Conservation (phyloP, 53 echinoderm and acorn worm species). For the Antedon mediterranea region DNA sequence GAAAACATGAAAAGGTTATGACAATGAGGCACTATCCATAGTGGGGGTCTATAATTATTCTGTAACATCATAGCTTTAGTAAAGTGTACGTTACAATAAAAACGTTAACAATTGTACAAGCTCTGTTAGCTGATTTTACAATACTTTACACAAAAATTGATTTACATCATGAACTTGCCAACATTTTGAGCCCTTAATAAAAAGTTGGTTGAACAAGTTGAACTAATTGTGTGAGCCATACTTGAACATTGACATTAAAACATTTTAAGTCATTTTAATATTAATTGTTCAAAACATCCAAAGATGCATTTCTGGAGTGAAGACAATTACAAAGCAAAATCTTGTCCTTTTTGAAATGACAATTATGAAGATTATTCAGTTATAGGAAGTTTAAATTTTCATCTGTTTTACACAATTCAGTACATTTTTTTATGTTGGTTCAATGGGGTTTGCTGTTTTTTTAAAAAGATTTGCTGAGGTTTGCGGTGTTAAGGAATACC, state of each 20-base stretch:
- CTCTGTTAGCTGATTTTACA: neutral
- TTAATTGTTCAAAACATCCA: no score
- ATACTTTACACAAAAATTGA: neutral
- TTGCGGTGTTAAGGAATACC: no score
- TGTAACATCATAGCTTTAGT: neutral
- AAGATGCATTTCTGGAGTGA: no score
- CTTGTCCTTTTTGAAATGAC: no score
- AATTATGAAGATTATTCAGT: no score
- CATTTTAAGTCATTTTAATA: no score
- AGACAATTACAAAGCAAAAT: no score
- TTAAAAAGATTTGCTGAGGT: no score
- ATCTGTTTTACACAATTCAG: no score
- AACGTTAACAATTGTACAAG: neutral
- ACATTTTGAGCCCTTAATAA: neutral
- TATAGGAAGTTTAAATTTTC: no score
- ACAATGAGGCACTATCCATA: neutral
- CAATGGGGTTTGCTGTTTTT: no score
- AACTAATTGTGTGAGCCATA: neutral
- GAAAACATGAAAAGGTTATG: slow-evolving; percentile 1
- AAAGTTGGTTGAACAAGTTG: neutral
- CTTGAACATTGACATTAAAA: neutral
- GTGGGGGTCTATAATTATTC: neutral
- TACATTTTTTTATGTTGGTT: no score
- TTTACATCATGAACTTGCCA: neutral
- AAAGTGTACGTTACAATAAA: neutral